Evolutionary conservation across 2,113 vertebrate species (phyloP).

Genomic region (Notechis scutatus): DNA sequence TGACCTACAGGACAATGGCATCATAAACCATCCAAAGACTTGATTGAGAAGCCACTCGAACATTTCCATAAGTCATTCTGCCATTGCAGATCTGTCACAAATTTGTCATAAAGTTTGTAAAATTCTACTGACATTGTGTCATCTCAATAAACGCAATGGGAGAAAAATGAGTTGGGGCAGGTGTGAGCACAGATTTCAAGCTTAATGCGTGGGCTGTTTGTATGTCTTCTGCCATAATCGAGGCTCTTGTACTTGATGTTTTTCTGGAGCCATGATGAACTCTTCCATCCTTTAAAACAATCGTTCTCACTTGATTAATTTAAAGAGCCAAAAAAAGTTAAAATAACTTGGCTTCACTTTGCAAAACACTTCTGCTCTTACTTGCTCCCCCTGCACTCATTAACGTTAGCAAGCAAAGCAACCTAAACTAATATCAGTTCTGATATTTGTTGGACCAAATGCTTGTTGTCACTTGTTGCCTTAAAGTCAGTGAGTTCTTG

Average conservation of each 20-base stretch:
- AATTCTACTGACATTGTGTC: conserved; percentile 72
- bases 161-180: conserved; percentile 68
- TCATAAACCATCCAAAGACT: conserved; percentile 69
- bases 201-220: conserved; percentile 72
- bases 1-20: conserved; percentile 69
- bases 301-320: conserved; percentile 68
- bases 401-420: conserved; percentile 24
- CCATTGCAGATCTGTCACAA: conserved; percentile 72
- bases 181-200: conserved; percentile 72
- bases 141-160: conserved; percentile 72
- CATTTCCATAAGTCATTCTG: conserved; percentile 73
- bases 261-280: conserved; percentile 68
- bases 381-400: neutral
- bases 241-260: conserved; percentile 70
- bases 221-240: conserved; percentile 72
- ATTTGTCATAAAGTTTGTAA: conserved; percentile 73
- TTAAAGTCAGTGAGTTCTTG: conserved; percentile 38
- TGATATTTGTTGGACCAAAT: conserved; percentile 39
- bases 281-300: conserved; percentile 68
- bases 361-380: conserved; percentile 47
- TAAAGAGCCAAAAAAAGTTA: conserved; percentile 49
- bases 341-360: conserved; percentile 59
- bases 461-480: conserved; percentile 41
- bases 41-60: conserved; percentile 71
- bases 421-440: conserved; percentile 35